phyloP scores from a whole-genome alignment of 2,113 vertebrate species.

The Geothlypis trichas region DNA sequence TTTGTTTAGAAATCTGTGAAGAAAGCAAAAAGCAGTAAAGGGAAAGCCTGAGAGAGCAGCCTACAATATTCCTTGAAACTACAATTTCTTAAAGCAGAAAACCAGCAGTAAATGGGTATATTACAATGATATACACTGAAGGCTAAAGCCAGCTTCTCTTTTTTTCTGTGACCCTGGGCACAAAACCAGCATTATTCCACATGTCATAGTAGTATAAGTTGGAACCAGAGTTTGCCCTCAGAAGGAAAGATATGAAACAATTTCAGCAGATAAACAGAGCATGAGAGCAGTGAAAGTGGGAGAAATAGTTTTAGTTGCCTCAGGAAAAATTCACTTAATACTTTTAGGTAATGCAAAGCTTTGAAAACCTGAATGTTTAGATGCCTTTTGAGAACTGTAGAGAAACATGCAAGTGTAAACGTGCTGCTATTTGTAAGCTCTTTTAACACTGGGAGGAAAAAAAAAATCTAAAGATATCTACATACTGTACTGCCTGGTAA shows the following conservation, averaged over 20 bases:
- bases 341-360: conserved; percentile 35
- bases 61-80: neutral
- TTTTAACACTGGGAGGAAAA: neutral
- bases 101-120: neutral
- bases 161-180: neutral
- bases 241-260: neutral
- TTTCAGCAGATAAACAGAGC: conserved; percentile 6
- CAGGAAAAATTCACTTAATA: conserved; percentile 57
- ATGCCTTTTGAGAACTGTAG: conserved; percentile 30
- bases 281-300: conserved; percentile 11
- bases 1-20: neutral
- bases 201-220: neutral
- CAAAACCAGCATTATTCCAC: neutral
- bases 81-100: neutral
- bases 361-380: conserved; percentile 64
- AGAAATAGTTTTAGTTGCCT: conserved; percentile 53
- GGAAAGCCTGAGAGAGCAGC: neutral
- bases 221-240: neutral
- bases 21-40: neutral
- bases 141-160: neutral
- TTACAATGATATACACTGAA: neutral
- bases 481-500: neutral
- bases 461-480: neutral
- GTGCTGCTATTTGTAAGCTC: conserved; percentile 30
- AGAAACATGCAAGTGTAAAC: conserved; percentile 42